Conservation (phyloP, 2,113 vertebrate species). For the Megaceryle maxima region DNA sequence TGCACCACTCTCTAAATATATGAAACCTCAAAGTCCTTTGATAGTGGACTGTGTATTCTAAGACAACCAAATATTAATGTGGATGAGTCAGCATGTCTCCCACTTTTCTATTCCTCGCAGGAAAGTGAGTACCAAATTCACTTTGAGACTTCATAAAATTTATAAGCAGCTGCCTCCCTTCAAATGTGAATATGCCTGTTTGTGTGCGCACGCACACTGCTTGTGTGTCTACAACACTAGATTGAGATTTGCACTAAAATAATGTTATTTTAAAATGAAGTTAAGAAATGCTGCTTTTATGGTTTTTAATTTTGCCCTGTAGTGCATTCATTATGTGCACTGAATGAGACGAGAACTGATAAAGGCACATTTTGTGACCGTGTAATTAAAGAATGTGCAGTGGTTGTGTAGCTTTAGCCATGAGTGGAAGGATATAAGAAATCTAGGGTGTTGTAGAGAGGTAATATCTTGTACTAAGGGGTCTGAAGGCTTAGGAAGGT, state of each 20-base stretch:
- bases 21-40: not conserved
- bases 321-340: not conserved
- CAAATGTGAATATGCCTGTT: not conserved
- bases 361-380: not conserved
- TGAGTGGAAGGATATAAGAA: not conserved
- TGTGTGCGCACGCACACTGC: not conserved
- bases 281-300: not conserved
- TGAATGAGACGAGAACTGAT: not conserved
- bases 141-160: not conserved
- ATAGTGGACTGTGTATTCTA: not conserved
- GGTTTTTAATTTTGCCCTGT: not conserved
- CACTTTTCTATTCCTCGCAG: not conserved
- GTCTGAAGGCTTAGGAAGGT: not conserved
- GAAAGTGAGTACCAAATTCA: not conserved
- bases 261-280: not conserved
- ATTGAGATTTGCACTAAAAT: not conserved
- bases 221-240: not conserved
- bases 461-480: not conserved
- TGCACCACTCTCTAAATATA: not conserved
- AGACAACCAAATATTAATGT: not conserved
- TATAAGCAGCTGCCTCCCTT: not conserved
- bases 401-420: not conserved
- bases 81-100: not conserved
- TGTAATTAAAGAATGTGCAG: not conserved
- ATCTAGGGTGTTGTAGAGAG: not conserved